Evolutionary conservation across 2,888 invertebrate species (phyloP), one percentile per base, ranked within the genome.

Genomic region (Polymixis flavicincta): DNA sequence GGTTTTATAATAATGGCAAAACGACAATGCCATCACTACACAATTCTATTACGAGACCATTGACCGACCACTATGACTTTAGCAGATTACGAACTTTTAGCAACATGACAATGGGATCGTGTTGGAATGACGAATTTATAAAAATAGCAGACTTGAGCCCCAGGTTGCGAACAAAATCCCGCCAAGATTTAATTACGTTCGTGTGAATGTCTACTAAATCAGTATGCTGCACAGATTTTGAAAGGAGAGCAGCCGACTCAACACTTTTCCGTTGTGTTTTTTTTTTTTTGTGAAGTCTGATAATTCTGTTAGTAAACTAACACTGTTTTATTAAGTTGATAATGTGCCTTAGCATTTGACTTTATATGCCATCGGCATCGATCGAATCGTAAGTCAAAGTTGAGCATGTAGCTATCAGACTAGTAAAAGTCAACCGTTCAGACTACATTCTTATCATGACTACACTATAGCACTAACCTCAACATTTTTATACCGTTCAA

Each of bases 301-400:
- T 74, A 11, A 37, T 42, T 42, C 14, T 42, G n/a, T 42, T 42
- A 22, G 5, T 0, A 28, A 11, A 22, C 3, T 48, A 17, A 55
- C 54, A 66, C 17, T 64, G 19, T 54, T 64, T 64, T 28, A 28
- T 48, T 59, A 3, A 55, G 14, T 74, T 71, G 45, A 59, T 52
- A 78, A 78, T 59, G 52, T 71, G 64, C 59, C 60, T 54, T 80
- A 80, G 80, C 68, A 22, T 74, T 64, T 60, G 68, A 79, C 50
- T 61, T 66, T 72, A 55, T 72, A 78, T 78, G 71, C 57, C 71
- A 59, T 64, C 71, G 60, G 32, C 72, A 73, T 42, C 65, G 55
- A 66, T 61, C 54, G 42, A 65, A 69, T 68, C 59, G 78, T 79
- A 69, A 79, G 78, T 80, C 64, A 73, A 78, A 76, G 50, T 70